phyloP scores from a whole-genome alignment of 2,113 vertebrate species.

The Eurystomus gularis region DNA sequence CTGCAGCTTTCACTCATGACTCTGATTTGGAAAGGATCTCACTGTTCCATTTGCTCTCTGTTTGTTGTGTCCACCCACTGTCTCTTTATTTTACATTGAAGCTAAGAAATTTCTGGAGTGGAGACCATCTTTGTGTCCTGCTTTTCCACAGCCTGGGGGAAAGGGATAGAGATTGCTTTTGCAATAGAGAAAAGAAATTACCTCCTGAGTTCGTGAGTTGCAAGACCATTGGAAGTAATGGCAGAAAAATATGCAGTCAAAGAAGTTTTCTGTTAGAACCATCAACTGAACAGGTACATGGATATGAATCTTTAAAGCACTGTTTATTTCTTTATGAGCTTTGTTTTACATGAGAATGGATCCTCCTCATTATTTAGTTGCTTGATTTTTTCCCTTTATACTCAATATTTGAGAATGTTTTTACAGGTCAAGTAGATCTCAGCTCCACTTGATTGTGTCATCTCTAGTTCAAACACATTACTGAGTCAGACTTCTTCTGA shows the following conservation, averaged over 20 bases:
- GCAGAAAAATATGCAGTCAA: not conserved
- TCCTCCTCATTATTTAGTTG: not conserved
- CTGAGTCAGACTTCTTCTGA: not conserved
- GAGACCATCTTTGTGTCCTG: not conserved
- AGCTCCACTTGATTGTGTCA: not conserved
- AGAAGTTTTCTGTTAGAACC: not conserved
- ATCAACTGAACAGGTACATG: not conserved
- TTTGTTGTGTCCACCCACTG: not conserved
- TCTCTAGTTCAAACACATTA: not conserved
- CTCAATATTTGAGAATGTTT: not conserved
- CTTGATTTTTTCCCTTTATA: not conserved
- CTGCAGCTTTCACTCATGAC: not conserved
- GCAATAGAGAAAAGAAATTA: not conserved
- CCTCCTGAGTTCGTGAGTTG: not conserved
- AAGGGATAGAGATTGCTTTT: not conserved
- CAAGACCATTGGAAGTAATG: not conserved
- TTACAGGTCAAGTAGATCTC: not conserved
- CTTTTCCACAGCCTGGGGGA: not conserved
- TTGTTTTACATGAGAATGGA: not conserved
- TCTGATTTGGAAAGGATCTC: not conserved
- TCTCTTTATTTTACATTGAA: not conserved
- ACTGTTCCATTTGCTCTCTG: not conserved
- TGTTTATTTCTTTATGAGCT: not conserved
- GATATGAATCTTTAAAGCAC: not conserved
- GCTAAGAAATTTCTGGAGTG: not conserved